Evolutionary conservation across 2,888 invertebrate species (phyloP).

Genomic region (Neoaliturus tenellus): DNA sequence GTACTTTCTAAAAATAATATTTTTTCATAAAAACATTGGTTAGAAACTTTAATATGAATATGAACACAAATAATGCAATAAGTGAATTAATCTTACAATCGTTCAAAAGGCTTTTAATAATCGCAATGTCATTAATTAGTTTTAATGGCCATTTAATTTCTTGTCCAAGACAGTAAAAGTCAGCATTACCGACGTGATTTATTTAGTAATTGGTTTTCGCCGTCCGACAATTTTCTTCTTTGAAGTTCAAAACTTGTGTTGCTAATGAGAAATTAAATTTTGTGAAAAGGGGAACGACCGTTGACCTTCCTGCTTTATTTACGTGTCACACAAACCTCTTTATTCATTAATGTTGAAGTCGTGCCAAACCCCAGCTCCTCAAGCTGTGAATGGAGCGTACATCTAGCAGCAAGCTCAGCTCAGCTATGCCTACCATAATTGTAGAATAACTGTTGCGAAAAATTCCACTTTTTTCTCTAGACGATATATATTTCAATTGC

Average conservation of each 20-base stretch:
- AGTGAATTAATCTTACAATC: no score
- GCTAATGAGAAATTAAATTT: conserved; percentile 1
- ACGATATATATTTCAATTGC: no score
- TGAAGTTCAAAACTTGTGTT: not conserved
- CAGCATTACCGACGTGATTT: not conserved
- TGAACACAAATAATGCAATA: no score
- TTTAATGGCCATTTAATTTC: not conserved
- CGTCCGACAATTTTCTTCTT: not conserved
- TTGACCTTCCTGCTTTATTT: conserved; percentile 19
- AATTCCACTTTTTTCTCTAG: no score
- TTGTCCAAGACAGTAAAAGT: not conserved
- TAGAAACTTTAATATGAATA: no score
- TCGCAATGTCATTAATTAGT: no score
- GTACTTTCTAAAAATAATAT: no score
- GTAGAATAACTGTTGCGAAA: no score
- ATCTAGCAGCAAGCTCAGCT: not conserved
- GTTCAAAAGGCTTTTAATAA: no score
- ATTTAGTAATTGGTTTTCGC: not conserved
- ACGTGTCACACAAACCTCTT: conserved; percentile 8
- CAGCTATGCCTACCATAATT: no score
- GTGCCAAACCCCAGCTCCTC: not conserved
- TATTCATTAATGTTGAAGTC: not conserved
- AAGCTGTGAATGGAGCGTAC: not conserved
- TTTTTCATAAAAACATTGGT: no score
- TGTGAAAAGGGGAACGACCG: not conserved